These are phyloP conservation scores for Glareola pratincola DNA, from an alignment of 2,113 vertebrate genomes.

Conservation along the genomic window DNA sequence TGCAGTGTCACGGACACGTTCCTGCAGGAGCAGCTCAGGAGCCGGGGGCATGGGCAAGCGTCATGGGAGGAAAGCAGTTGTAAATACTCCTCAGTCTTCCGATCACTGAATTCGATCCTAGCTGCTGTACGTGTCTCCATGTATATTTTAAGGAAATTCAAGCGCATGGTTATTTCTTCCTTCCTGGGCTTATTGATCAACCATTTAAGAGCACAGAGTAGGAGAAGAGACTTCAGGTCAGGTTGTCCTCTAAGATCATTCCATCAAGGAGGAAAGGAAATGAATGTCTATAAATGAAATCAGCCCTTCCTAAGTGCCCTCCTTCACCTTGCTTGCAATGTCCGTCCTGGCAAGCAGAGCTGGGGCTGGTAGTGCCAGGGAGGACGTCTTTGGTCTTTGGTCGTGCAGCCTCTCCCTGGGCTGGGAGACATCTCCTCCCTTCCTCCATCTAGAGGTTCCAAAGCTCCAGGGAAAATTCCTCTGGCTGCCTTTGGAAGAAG, in stretches of 20 bases:
- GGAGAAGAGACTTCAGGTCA: neutral
- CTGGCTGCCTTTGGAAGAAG: neutral
- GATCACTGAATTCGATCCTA: neutral
- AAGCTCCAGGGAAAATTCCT: neutral
- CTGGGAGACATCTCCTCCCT: neutral
- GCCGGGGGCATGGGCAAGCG: fast-evolving
- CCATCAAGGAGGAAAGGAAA: neutral
- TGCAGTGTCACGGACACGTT: fast-evolving
- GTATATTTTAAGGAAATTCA: conserved; percentile 31
- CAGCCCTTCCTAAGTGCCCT: neutral
- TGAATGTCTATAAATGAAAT: neutral
- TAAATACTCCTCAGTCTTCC: neutral
- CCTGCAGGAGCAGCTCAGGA: neutral
- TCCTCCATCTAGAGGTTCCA: neutral
- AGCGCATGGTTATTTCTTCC: neutral
- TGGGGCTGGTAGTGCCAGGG: neutral
- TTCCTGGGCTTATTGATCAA: neutral
- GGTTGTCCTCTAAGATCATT: neutral
- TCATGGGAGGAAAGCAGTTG: neutral
- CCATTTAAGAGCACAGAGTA: neutral
- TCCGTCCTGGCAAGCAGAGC: neutral
- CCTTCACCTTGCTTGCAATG: neutral
- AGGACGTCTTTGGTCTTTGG: neutral
- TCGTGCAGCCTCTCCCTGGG: neutral
- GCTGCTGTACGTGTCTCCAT: neutral